Percentiles rank a stretch among this genome's conserved stretches.
phyloP scores from a whole-genome alignment of 2,113 vertebrate species.

The Falco punctatus region DNA sequence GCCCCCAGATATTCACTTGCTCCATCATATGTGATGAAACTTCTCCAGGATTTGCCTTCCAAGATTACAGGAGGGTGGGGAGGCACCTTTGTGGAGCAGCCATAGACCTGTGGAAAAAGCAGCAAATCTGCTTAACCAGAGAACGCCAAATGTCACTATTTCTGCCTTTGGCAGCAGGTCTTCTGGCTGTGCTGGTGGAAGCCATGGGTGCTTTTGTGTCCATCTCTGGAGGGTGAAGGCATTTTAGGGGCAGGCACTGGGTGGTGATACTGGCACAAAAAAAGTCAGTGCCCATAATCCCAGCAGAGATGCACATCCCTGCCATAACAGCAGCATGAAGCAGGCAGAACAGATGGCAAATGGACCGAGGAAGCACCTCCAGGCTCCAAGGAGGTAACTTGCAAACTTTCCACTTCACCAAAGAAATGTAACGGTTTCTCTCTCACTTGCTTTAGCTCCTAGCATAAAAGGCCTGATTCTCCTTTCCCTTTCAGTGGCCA shows the following conservation, averaged over 20 bases:
- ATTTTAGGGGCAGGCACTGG: background rate
- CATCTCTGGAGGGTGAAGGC: background rate
- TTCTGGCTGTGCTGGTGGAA: background rate
- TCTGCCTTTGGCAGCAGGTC: background rate
- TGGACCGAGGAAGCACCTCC: background rate
- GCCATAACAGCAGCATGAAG: background rate
- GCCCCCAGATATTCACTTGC: background rate
- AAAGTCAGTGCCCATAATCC: background rate
- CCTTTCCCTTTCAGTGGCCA: background rate
- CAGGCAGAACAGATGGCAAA: background rate
- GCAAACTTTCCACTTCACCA: background rate
- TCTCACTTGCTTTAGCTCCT: background rate
- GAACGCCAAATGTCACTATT: background rate
- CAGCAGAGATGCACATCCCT: background rate
- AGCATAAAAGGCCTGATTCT: background rate
- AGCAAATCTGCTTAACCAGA: background rate
- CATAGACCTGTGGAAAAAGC: background rate
- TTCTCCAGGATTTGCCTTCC: slow-evolving; percentile 15
- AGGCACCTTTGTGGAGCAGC: background rate
- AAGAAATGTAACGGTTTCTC: background rate
- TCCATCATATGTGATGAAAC: background rate
- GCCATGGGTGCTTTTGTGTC: background rate
- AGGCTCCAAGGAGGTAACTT: background rate
- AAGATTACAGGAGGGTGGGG: background rate
- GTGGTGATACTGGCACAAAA: accelerated